Base-by-base conservation (phyloP, 2,113 vertebrate genomes). In the Myocastor coypus region DNA sequence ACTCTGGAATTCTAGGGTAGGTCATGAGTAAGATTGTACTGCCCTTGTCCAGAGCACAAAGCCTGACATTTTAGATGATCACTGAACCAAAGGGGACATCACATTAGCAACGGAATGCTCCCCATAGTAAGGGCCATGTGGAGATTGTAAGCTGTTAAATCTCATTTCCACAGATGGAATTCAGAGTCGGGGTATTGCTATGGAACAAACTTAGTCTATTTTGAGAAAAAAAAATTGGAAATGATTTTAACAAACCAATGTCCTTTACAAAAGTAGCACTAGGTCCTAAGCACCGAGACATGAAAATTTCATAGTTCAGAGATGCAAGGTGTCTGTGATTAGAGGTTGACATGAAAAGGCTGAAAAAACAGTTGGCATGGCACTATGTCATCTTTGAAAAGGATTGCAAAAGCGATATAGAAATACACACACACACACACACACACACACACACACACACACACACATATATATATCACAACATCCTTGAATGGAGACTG, bases 331-430 rank as follows among this genome's bases (percentile, higher is more conserved):
- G 26, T 61, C 63, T 52, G 14, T 50, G n/a, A 26, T 30, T 89
- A 16, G 22, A 86, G 13, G 81, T 93, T 95, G 89, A 94, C 17
- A 68, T 46, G 40, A 64, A 88, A 94, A 26, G 75, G 64, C 52
- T 73, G 40, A 68, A 96, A 69, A 97, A 71, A 46, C 77, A 1
- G 9, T 59, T 64, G 50, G 17, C 32, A 57, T 14, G 13, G 37
- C 32, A 26, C 57, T 73, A 34, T 68, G 6, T 59, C 50, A 83
- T 89, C 55, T 85, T 93, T 91, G 30, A 92, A 77, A n/a, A 80
- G 9, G 28, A 85, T 87, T 32, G 20, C 34, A 40, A 64, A 94
- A 83, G 77, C 83, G 59, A 22, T 83, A 61, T 9, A 26, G 20
- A 55, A 61, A 77, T 78, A n/a, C n/a, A n/a, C n/a, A n/a, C n/a